phyloP scores from a whole-genome alignment of 1,140 invertebrate species.

The Venturia canescens region DNA sequence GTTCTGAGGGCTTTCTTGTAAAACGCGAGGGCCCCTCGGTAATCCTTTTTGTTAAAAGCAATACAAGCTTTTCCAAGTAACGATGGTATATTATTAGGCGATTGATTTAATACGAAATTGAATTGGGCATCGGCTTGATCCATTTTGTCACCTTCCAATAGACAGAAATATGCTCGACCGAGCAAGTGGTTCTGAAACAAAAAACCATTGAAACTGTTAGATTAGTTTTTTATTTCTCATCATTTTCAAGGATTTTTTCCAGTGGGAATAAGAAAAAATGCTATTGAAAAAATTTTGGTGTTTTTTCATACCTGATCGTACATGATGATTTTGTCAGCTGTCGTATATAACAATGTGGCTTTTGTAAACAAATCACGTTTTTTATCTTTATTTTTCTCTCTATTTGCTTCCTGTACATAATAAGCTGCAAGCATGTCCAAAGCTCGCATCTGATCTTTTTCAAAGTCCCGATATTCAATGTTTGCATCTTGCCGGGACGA shows the following conservation, averaged over 20 bases:
- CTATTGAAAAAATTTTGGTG: not conserved
- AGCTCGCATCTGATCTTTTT: conserved; percentile 97
- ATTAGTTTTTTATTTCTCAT: conserved; percentile 12
- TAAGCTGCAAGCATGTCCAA: conserved; percentile 98
- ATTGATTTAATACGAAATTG: conserved; percentile 98
- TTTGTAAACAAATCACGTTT: conserved; percentile 97
- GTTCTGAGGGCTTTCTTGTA: conserved; percentile 98
- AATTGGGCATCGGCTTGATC: conserved; percentile 99
- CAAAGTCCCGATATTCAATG: conserved; percentile 93
- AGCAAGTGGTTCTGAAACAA: conserved; percentile 92
- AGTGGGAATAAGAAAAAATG: not conserved
- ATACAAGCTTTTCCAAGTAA: conserved; percentile 99
- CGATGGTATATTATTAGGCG: conserved; percentile 96
- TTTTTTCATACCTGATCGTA: conserved; percentile 92
- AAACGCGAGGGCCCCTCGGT: conserved; percentile 95
- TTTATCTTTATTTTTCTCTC: conserved; percentile 96
- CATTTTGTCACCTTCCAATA: conserved; percentile 99
- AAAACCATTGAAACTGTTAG: conserved; percentile 13
- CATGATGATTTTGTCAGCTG: conserved; percentile 99
- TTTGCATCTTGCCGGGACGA: conserved; percentile 91
- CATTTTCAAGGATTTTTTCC: conserved; percentile 33
- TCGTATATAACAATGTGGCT: conserved; percentile 97
- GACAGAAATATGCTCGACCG: conserved; percentile 97
- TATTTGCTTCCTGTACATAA: conserved; percentile 97
- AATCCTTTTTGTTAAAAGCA: conserved; percentile 95